Percentiles rank a stretch among this genome's conserved stretches.
Evolutionary conservation across 1,140 invertebrate species (phyloP).

Genomic region (Neomicropteryx cornuta): DNA sequence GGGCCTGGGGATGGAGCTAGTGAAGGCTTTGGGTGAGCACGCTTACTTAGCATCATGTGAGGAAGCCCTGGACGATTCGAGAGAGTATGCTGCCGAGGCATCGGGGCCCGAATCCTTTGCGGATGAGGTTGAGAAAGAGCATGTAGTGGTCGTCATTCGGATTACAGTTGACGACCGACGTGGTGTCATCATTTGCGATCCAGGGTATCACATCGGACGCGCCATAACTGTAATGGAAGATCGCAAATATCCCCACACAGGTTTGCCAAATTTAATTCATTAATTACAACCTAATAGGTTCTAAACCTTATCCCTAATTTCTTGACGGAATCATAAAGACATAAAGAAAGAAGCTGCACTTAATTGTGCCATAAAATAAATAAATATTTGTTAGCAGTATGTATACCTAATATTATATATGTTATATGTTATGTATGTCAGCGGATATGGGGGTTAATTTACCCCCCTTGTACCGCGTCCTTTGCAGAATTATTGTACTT

Average conservation of each 20-base stretch:
- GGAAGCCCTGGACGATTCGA: constrained; percentile 62
- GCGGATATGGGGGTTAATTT: too few species aligned
- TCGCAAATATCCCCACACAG: constrained; percentile 72
- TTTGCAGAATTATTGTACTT: too few species aligned
- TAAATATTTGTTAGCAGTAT: too few species aligned
- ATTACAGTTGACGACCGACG: constrained; percentile 57
- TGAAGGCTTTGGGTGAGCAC: constrained; percentile 51
- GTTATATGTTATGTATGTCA: too few species aligned
- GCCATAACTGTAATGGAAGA: constrained; percentile 82
- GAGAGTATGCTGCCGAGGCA: constrained; percentile 50
- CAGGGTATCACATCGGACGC: constrained; percentile 79
- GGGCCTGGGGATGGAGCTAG: constrained; percentile 69
- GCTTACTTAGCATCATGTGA: constrained; percentile 77
- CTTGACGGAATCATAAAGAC: too few species aligned
- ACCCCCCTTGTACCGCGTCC: too few species aligned
- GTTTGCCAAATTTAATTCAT: constrained; percentile 24
- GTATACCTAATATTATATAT: too few species aligned
- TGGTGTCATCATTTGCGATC: constrained; percentile 73
- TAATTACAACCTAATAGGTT: neutral
- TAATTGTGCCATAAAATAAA: too few species aligned
- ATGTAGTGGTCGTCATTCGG: constrained; percentile 72
- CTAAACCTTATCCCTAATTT: neutral
- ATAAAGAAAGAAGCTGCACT: too few species aligned
- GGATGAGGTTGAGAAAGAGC: constrained; percentile 73
- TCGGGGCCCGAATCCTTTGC: constrained; percentile 42